A percentile compares a stretch with the other conserved stretches of the same genome.
Evolutionary conservation across 2,797 vertebrate species (phyloP).

Genomic region (Neosalanx taihuensis): DNA sequence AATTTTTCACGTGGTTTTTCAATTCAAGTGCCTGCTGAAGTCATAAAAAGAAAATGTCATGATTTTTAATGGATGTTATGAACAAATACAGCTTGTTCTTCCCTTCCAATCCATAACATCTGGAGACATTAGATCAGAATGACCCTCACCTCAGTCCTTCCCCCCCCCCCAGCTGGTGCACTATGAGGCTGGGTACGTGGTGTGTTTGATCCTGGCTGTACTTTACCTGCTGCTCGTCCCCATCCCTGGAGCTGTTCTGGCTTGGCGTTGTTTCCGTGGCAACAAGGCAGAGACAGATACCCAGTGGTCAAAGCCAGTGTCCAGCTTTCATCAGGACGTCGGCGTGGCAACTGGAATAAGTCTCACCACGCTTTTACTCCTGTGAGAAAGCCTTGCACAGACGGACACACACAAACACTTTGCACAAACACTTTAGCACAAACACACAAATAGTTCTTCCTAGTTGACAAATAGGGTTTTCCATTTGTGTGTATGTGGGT

Average conservation of each 20-base stretch:
- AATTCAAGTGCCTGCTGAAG: no score
- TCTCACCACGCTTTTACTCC: constrained; percentile 68
- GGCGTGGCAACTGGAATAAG: constrained; percentile 65
- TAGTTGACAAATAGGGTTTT: not conserved
- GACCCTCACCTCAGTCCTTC: not conserved
- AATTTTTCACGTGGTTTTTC: not conserved
- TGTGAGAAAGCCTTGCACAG: constrained; percentile 62
- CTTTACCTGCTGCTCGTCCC: constrained; percentile 71
- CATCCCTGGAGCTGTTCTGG: constrained; percentile 64
- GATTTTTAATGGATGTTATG: no score
- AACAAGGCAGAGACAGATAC: constrained; percentile 51
- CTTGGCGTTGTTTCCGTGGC: constrained; percentile 57
- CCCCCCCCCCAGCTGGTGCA: constrained; percentile 63
- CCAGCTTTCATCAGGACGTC: constrained; percentile 54
- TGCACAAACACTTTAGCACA: not conserved
- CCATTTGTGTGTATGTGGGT: not conserved
- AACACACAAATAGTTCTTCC: not conserved
- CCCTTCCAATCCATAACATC: no score
- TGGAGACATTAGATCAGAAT: not conserved
- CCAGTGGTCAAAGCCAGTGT: constrained; percentile 24
- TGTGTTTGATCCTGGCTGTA: constrained; percentile 64
- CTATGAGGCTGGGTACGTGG: constrained; percentile 74
- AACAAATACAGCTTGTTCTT: no score
- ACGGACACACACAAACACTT: not conserved
- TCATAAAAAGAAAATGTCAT: no score